Evolutionary conservation across 2,797 vertebrate genomes (phyloP), one percentile per base, ranked within the genome.

Genomic region (Silurus lanzhouensis): DNA sequence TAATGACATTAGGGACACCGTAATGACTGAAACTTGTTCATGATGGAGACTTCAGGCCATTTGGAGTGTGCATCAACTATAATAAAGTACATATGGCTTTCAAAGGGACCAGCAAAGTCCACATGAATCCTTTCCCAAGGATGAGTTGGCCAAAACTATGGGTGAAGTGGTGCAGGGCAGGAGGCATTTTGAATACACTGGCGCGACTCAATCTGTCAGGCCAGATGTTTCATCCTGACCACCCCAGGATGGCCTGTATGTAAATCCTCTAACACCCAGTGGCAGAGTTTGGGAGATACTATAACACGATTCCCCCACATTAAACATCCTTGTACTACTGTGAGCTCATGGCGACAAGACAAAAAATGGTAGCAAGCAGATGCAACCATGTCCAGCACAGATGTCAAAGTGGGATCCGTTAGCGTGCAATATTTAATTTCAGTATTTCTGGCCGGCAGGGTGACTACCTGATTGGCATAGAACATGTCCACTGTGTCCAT

Each of bases 371-470:
- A 31, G 31, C 31, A 31, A 15, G 67, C 82, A 44, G 77, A 81
- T 12, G 86, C 38, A 46, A 81, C 68, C 82, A 87, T 87, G 25
- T 84, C 82, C 57, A 86, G 7, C 14, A 86, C 85, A 63, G 8
- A 22, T 61, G 75, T 74, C 58, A 82, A 60, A 5, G 6, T 60
- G 58, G 44, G 60, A 44, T 70, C 64, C 27, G 64, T 52, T 25
- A 64, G 52, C 61, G 63, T 44, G 58, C 83, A 7, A 31, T 31
- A 20, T 77, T 22, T 81, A 13, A 67, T 52, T 22, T 81, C 63
- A 0, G 61, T 52, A 74, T 55, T 63, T 66, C 77, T 38, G 20
- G 61, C 77, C 25, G 84, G 68, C 63, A 67, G 31, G 13, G n/a
- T 57, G 55, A 27, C 77, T 19, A 84, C 31, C 27, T 67, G 64